Percentiles rank a stretch among this genome's conserved stretches.
These are phyloP conservation scores for Cheilosia urbana DNA, from an alignment of 2,888 invertebrate genomes.

Conservation along the genomic window DNA sequence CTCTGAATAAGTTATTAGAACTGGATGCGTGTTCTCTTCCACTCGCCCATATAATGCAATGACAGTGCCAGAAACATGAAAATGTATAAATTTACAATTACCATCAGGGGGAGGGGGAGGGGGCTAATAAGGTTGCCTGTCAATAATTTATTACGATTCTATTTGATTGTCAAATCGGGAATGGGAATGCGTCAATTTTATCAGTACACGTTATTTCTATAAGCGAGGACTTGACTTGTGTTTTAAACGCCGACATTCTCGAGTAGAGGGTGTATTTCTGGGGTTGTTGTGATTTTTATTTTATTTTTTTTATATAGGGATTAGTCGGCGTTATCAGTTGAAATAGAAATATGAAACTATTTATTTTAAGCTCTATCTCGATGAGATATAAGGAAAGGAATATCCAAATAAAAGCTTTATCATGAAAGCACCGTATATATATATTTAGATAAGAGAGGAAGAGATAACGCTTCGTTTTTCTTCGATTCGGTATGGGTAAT, in stretches of 20 bases:
- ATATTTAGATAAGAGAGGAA: not conserved
- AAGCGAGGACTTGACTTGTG: not conserved
- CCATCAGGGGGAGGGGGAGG: not conserved
- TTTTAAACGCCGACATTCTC: not conserved
- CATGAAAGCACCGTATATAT: not conserved
- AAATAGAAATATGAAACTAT: conserved; percentile 18
- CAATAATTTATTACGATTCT: conserved; percentile 28
- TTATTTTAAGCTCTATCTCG: not conserved
- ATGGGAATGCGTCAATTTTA: conserved; percentile 20
- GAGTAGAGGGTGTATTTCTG: not conserved
- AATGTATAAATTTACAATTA: too few relatives aligned
- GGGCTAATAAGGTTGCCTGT: conserved; percentile 12
- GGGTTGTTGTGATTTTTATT: not conserved
- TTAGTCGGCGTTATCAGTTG: conserved; percentile 8
- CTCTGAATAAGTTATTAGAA: conserved; percentile 31
- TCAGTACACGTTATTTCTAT: not conserved
- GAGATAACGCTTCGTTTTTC: not conserved
- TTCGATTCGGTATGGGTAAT: too few relatives aligned
- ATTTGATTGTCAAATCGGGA: conserved; percentile 37
- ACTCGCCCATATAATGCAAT: not conserved
- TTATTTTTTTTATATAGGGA: not conserved
- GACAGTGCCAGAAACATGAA: conserved; percentile 3
- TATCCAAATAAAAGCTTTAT: conserved; percentile 12
- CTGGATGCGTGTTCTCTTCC: not conserved
- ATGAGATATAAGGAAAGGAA: conserved; percentile 1